Base-by-base conservation (phyloP, 2,888 invertebrate species). In the Lymantria monacha region DNA sequence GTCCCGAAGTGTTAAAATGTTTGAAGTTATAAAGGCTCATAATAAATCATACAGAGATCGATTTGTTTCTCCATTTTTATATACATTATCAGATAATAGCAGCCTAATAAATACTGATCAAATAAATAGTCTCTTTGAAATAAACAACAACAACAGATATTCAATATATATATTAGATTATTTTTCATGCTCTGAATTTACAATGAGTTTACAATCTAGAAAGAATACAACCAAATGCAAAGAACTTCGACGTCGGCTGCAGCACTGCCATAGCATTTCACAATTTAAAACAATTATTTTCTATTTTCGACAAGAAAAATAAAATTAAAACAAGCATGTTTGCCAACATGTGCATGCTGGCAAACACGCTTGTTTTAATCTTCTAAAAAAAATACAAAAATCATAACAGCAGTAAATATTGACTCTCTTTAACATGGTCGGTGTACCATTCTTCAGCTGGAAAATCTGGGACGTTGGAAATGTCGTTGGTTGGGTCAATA, bases 361-460 rank as follows among this genome's bases (percentile, higher is more conserved):
- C n/a, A n/a, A n/a, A n/a, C n/a, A n/a, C n/a, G n/a, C n/a, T n/a
- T n/a, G n/a, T n/a, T n/a, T n/a, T n/a, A n/a, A n/a, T n/a, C n/a
- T n/a, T n/a, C n/a, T n/a, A n/a, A n/a, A n/a, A n/a, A n/a, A n/a
- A n/a, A n/a, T n/a, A n/a, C n/a, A n/a, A n/a, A n/a, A n/a, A n/a
- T n/a, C n/a, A n/a, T 31, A 31, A 7, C 31, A 8, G 66, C 38
- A 69, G 63, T 44, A 64, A 61, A 57, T 69, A 70, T 49, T 69
- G 67, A 12, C 61, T 63, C 46, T 66, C 62, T 57, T 57, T 46
- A 14, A 67, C 65, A 49, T 70, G 66, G 30, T 53, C 54, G 38
- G 46, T 59, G 51, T 66, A 63, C 62, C 64, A 70, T 42, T 30
- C 44, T 49, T 53, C 56, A 52, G 49, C 49, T 41, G 47, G 46